Conservation (phyloP, 1,140 invertebrate genomes). For the Drosophila ananassae region DNA sequence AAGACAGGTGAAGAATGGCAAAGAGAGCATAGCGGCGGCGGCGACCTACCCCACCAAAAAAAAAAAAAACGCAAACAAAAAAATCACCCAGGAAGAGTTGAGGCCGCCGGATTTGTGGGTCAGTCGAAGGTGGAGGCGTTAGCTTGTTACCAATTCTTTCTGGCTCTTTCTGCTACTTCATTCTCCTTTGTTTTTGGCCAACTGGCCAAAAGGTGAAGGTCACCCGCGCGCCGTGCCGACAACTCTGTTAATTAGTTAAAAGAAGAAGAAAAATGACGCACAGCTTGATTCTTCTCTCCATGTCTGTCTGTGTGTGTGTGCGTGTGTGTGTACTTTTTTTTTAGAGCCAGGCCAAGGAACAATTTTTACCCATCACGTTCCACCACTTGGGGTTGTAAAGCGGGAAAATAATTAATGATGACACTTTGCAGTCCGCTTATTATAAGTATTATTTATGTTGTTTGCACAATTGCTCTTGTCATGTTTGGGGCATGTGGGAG, state of each 20-base stretch:
- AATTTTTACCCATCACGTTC: constrained; percentile 43
- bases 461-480: constrained; percentile 41
- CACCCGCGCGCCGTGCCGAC: constrained; percentile 21
- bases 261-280: constrained; percentile 19
- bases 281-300: constrained; percentile 24
- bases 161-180: constrained; percentile 22
- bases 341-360: constrained; percentile 36
- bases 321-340: not conserved
- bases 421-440: constrained; percentile 57
- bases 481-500: not conserved
- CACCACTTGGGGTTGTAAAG: constrained; percentile 19
- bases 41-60: constrained; percentile 36
- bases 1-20: not conserved
- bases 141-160: constrained; percentile 66
- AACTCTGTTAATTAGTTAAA: constrained; percentile 49
- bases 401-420: constrained; percentile 70
- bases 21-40: constrained; percentile 6
- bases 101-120: constrained; percentile 33
- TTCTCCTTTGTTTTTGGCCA: constrained; percentile 37
- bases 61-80: constrained; percentile 3
- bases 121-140: constrained; percentile 45
- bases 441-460: constrained; percentile 65
- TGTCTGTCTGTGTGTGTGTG: not conserved
- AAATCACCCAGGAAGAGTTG: constrained; percentile 29
- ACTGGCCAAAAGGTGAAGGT: constrained; percentile 58